Conservation (phyloP, 2,797 vertebrate genomes). For the Numenius phaeopus region DNA sequence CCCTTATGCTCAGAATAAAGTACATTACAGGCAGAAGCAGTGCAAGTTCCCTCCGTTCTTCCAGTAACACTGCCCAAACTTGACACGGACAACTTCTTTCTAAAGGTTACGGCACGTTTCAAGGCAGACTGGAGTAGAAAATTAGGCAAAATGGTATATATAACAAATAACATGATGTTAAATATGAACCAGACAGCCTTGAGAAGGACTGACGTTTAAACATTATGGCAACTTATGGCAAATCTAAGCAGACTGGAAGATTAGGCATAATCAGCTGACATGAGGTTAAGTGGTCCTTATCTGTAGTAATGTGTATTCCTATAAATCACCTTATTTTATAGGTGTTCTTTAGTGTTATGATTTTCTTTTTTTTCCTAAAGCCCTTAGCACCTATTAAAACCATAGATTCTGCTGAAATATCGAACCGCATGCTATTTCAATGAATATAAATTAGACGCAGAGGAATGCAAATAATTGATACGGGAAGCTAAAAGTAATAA, state of each 20-base stretch:
- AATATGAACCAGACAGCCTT: not conserved
- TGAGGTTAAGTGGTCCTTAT: constrained; percentile 1
- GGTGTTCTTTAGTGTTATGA: not conserved
- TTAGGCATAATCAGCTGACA: not conserved
- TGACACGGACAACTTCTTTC: not conserved
- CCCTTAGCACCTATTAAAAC: not conserved
- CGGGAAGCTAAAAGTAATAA: not conserved
- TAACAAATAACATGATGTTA: not conserved
- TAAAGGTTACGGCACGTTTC: not conserved
- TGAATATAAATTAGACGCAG: not conserved
- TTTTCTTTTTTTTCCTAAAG: not conserved
- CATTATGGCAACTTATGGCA: not conserved
- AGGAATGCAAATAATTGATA: not conserved
- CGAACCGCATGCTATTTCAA: not conserved
- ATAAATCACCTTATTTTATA: not conserved
- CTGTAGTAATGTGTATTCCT: not conserved
- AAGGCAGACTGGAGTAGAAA: not conserved
- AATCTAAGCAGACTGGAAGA: not conserved
- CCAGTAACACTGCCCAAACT: not conserved
- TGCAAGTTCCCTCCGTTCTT: not conserved
- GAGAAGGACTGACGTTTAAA: not conserved
- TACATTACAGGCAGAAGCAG: not conserved
- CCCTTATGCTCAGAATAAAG: not conserved
- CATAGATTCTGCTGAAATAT: not conserved
- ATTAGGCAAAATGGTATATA: not conserved